Conservation (phyloP, 1,140 invertebrate species). For the Euwallacea similis region DNA sequence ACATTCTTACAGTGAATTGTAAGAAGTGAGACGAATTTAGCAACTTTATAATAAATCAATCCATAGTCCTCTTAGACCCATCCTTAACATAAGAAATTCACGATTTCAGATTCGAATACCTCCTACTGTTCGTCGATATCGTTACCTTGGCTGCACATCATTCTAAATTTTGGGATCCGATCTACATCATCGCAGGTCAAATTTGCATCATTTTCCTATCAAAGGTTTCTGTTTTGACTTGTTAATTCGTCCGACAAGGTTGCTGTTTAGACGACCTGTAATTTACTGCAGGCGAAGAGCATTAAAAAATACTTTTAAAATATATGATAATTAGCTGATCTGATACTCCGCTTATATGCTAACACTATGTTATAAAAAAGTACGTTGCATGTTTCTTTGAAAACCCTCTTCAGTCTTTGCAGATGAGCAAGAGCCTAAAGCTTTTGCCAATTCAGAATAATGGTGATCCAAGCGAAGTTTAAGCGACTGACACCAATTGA, state of each 20-base stretch:
- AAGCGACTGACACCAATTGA: constrained; percentile 9
- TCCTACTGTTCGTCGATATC: too few species aligned
- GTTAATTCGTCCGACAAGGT: background rate
- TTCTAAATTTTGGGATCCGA: background rate
- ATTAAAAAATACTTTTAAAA: constrained; percentile 1
- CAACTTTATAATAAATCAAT: too few species aligned
- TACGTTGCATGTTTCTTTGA: background rate
- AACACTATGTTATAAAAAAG: too few species aligned
- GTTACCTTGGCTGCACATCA: background rate
- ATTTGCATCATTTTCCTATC: constrained; percentile 1
- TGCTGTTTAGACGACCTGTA: background rate
- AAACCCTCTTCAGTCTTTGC: background rate
- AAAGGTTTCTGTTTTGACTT: too few species aligned
- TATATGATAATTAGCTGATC: background rate
- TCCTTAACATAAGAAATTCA: too few species aligned
- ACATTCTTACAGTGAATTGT: too few species aligned
- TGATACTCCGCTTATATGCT: too few species aligned
- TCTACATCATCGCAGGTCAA: background rate
- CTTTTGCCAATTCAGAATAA: constrained; percentile 1
- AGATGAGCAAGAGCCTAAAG: background rate
- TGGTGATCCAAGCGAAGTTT: background rate
- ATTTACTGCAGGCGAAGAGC: background rate
- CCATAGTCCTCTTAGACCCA: too few species aligned
- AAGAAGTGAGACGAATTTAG: too few species aligned
- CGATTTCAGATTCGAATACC: too few species aligned